Evolutionary conservation across 2,113 vertebrate species (phyloP).

Genomic region (Pristiophorus japonicus): DNA sequence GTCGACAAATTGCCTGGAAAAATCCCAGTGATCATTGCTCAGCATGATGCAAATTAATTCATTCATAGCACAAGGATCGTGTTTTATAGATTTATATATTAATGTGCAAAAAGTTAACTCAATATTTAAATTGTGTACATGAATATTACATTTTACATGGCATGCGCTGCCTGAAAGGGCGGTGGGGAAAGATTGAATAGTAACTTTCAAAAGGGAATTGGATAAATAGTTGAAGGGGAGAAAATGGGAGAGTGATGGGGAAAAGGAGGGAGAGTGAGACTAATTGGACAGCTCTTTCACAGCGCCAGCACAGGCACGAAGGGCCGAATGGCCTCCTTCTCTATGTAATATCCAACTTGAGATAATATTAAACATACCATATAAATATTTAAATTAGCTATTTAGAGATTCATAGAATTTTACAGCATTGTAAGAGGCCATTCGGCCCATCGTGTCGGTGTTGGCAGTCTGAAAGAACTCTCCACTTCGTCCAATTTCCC

Average conservation of each 20-base stretch:
- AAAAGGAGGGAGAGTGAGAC: not conserved
- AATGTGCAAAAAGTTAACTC: not conserved
- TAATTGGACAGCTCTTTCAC: no score
- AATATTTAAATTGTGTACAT: not conserved
- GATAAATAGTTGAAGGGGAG: not conserved
- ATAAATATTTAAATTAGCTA: not conserved
- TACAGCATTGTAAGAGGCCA: not conserved
- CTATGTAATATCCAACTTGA: not conserved
- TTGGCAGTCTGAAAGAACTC: not conserved
- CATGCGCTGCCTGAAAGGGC: not conserved
- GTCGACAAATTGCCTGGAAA: not conserved
- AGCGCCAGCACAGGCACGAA: no score
- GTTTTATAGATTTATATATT: not conserved
- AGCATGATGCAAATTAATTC: not conserved
- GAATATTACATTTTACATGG: not conserved
- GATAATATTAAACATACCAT: not conserved
- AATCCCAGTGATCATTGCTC: not conserved
- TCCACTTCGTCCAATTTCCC: not conserved
- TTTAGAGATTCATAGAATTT: not conserved
- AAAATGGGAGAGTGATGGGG: not conserved
- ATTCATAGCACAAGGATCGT: no score
- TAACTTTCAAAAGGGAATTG: not conserved
- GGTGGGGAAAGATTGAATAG: not conserved
- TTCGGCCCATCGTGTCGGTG: not conserved
- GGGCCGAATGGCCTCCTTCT: no score